These are phyloP conservation scores for Micropterix aruncella DNA, from an alignment of 2,888 invertebrate species.

Conservation along the genomic window DNA sequence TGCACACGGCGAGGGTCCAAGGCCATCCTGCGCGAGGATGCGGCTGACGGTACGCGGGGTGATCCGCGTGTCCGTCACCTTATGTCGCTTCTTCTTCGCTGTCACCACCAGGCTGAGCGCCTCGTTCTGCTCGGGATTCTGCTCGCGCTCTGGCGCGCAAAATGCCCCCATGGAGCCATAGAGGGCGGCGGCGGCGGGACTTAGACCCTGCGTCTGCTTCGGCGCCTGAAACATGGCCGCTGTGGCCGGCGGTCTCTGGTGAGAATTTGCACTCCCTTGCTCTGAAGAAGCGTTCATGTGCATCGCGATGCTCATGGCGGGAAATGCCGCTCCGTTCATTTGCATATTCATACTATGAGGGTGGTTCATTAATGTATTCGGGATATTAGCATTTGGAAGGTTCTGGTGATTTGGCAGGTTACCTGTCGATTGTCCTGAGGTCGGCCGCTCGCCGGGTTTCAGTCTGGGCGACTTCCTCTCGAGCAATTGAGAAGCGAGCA, in stretches of 20 bases:
- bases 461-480: conserved; percentile 73
- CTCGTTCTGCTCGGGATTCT: conserved; percentile 80
- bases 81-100: conserved; percentile 92
- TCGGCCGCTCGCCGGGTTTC: conserved; percentile 55
- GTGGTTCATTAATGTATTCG: conserved; percentile 34
- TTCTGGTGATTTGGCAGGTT: conserved; percentile 37
- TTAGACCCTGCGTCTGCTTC: conserved; percentile 51
- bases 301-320: conserved; percentile 36
- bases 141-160: conserved; percentile 48
- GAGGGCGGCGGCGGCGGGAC: conserved; percentile 37
- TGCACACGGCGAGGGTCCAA: conserved; percentile 49
- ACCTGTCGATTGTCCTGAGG: conserved; percentile 39
- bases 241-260: conserved; percentile 54
- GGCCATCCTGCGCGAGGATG: conserved; percentile 69
- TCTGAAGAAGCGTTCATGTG: conserved; percentile 20
- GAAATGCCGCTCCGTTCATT: conserved; percentile 37
- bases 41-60: conserved; percentile 83
- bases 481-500: conserved; percentile 67
- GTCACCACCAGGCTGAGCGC: conserved; percentile 90
- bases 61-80: conserved; percentile 90
- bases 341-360: conserved; percentile 36
- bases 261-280: conserved; percentile 15
- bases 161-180: conserved; percentile 51
- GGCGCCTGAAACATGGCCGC: conserved; percentile 72
- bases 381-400: conserved; percentile 18